A percentile compares a stretch with the other conserved stretches of the same genome.
phyloP scores from a whole-genome alignment of 2,113 vertebrate genomes.

The Microcebus lehilahytsara region DNA sequence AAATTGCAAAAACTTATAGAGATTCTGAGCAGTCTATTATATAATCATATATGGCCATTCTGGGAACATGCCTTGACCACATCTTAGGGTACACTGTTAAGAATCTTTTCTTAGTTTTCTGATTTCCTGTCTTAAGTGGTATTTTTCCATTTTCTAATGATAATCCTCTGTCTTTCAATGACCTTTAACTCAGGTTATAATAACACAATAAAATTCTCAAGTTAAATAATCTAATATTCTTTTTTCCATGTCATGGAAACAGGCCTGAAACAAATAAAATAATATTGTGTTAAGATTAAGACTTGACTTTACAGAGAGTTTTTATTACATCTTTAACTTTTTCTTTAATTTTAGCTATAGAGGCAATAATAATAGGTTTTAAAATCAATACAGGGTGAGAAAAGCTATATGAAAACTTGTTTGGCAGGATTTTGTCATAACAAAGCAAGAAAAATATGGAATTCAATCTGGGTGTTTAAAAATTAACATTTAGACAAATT shows the following conservation, averaged over 20 bases:
- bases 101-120: neutral
- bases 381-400: slow-evolving; percentile 3
- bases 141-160: neutral
- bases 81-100: neutral
- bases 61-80: neutral
- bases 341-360: neutral
- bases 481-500: slow-evolving; percentile 32
- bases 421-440: neutral
- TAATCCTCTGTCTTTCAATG: neutral
- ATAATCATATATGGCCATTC: neutral
- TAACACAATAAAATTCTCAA: neutral
- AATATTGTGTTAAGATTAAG: neutral
- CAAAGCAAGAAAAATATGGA: neutral
- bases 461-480: slow-evolving; percentile 31
- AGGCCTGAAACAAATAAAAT: neutral
- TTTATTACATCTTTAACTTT: neutral
- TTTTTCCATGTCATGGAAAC: neutral
- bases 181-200: neutral
- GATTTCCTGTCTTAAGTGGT: neutral
- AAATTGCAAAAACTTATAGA: neutral
- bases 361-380: neutral
- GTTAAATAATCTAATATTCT: neutral
- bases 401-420: neutral
- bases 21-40: neutral
- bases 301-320: neutral